phyloP scores from a whole-genome alignment of 2,888 invertebrate species.

The Eristalis pertinax region DNA sequence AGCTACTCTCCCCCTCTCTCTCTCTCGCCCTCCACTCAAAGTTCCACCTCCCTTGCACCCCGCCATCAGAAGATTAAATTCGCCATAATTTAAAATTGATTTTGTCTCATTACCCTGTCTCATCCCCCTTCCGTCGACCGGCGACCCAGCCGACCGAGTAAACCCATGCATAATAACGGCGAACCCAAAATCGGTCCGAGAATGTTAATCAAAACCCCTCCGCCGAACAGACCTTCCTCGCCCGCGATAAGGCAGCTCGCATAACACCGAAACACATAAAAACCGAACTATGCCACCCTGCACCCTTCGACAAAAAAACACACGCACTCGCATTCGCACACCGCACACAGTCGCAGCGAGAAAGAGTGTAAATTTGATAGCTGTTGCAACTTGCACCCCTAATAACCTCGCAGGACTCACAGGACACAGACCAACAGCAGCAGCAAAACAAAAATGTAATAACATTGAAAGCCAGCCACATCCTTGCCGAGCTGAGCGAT shows the following conservation, averaged over 20 bases:
- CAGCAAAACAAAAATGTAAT: constrained; percentile 42
- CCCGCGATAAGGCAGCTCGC: constrained; percentile 35
- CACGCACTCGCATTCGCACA: too few species aligned
- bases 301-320: not conserved
- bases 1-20: not conserved
- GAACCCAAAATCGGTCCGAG: constrained; percentile 25
- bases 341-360: not conserved
- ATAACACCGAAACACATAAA: constrained; percentile 53
- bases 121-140: constrained; percentile 21
- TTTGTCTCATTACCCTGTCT: constrained; percentile 64
- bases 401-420: constrained; percentile 38
- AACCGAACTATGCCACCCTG: constrained; percentile 41
- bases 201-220: constrained; percentile 63
- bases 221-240: constrained; percentile 12
- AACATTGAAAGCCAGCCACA: constrained; percentile 62
- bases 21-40: too few species aligned
- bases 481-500: constrained; percentile 51
- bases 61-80: not conserved
- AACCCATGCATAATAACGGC: constrained; percentile 41
- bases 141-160: constrained; percentile 33
- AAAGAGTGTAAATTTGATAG: constrained; percentile 67
- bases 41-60: not conserved
- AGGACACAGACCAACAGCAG: not conserved
- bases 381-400: constrained; percentile 70
- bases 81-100: constrained; percentile 57